Evolutionary conservation across 2,797 vertebrate species (phyloP).

Genomic region (Pogonophryne albipinna): DNA sequence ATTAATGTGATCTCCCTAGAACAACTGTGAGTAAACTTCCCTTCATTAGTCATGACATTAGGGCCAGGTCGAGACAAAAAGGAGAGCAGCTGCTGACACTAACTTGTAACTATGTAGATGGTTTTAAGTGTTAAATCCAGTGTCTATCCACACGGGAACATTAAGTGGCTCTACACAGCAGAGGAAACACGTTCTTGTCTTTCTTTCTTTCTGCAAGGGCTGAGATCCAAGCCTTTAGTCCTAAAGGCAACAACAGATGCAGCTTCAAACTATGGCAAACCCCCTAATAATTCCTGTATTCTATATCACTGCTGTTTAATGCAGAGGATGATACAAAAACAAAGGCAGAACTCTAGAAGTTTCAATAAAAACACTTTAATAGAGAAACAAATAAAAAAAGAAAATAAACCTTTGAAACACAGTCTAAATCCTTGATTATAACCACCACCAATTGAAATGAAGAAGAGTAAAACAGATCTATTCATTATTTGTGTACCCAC

Average conservation of each 20-base stretch:
- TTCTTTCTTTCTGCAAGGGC: neutral
- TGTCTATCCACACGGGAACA: too few relatives aligned
- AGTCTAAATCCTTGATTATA: conserved; percentile 83
- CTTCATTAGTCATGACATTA: neutral
- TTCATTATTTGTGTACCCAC: conserved; percentile 77
- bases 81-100: neutral
- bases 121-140: neutral
- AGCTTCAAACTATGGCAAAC: neutral
- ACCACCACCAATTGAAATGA: conserved; percentile 83
- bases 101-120: too few relatives aligned
- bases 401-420: conserved; percentile 81
- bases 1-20: neutral
- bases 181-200: neutral
- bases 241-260: neutral
- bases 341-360: conserved; percentile 22
- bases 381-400: conserved; percentile 81
- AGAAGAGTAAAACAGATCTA: conserved; percentile 80
- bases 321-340: neutral
- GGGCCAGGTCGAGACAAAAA: neutral
- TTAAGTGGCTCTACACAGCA: neutral
- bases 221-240: neutral
- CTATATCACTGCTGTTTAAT: neutral
- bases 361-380: conserved; percentile 85
- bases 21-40: neutral
- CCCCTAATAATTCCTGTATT: neutral